phyloP scores from a whole-genome alignment of 2,797 vertebrate genomes.

The Alosa sapidissima region DNA sequence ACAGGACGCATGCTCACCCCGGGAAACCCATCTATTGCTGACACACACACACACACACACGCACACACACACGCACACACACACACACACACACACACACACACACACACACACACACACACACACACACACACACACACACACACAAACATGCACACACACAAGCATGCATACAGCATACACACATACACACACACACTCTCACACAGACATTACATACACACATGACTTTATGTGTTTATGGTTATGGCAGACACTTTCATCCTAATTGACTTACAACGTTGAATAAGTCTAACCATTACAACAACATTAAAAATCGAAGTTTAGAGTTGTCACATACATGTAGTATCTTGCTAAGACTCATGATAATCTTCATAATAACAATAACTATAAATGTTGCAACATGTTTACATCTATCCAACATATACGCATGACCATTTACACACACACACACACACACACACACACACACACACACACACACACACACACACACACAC shows the following conservation, averaged over 20 bases:
- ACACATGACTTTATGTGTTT: too few species aligned
- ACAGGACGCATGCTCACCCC: conserved; percentile 71
- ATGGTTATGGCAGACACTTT: too few species aligned
- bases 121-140: too few species aligned
- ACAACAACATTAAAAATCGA: too few species aligned
- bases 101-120: background rate
- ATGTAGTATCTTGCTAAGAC: too few species aligned
- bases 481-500: background rate
- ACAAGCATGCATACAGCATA: background rate
- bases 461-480: background rate
- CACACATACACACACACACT: background rate
- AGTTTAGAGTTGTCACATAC: too few species aligned
- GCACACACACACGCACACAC: conserved; percentile 51
- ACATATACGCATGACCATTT: background rate
- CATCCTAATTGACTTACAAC: too few species aligned
- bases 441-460: background rate
- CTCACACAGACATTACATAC: too few species aligned
- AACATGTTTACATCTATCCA: too few species aligned
- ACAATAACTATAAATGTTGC: too few species aligned
- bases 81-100: background rate
- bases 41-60: conserved; percentile 58
- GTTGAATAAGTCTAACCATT: too few species aligned
- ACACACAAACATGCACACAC: background rate
- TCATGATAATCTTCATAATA: too few species aligned
- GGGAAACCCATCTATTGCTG: conserved; percentile 35